Percentiles rank a stretch among this genome's conserved stretches.
These are phyloP conservation scores for Erebia aethiops DNA, from an alignment of 2,888 invertebrate species.

Conservation along the genomic window DNA sequence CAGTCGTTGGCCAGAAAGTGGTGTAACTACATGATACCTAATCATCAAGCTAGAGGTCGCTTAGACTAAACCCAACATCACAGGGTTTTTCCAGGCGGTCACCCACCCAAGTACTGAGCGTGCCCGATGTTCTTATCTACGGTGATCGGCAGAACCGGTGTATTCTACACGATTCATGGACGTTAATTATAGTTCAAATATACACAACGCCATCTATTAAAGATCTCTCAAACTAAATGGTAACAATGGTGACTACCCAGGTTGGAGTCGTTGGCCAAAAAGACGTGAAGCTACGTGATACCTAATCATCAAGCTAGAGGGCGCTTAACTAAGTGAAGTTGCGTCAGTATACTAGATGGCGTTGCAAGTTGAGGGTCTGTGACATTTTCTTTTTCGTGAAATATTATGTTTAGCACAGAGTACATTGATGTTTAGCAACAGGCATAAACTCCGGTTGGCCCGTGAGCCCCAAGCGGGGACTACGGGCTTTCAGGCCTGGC, in stretches of 20 bases:
- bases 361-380: neutral
- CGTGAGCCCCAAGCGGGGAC: too few species aligned
- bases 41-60: neutral
- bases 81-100: slow-evolving; percentile 62
- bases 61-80: slow-evolving; percentile 53
- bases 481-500: too few species aligned
- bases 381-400: neutral
- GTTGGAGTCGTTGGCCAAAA: too few species aligned
- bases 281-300: neutral
- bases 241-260: neutral
- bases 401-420: too few species aligned
- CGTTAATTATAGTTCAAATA: too few species aligned
- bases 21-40: neutral
- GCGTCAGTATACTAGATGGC: neutral
- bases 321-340: neutral
- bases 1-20: too few species aligned
- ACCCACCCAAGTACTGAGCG: slow-evolving; percentile 62
- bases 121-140: slow-evolving; percentile 60
- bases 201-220: neutral
- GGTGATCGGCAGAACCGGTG: slow-evolving; percentile 61
- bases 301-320: neutral
- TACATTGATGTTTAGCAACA: too few species aligned
- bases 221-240: neutral
- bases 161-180: slow-evolving; percentile 48
- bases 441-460: too few species aligned